These are phyloP conservation scores for Luffia ferchaultella DNA, from an alignment of 2,888 invertebrate species.

Conservation along the genomic window DNA sequence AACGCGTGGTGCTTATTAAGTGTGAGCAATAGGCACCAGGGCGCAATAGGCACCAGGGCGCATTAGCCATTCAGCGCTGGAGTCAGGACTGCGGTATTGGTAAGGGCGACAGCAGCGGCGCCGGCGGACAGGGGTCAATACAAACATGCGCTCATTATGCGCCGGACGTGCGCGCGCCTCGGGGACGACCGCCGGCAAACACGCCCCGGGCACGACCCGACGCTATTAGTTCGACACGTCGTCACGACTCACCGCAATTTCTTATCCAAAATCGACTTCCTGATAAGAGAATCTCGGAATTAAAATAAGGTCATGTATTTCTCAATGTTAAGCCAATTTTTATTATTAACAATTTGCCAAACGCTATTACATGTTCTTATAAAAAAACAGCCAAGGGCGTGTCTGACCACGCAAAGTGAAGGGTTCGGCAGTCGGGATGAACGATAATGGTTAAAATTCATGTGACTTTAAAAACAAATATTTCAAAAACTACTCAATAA, in stretches of 20 bases:
- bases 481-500: too few species aligned
- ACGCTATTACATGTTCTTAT: too few species aligned
- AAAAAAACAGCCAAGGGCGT: too few species aligned
- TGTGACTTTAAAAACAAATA: too few species aligned
- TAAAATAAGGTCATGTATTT: neutral
- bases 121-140: slow-evolving; percentile 26
- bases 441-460: too few species aligned
- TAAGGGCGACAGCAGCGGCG: slow-evolving; percentile 15
- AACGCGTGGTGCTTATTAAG: too few species aligned
- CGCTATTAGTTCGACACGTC: slow-evolving; percentile 12
- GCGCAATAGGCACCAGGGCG: neutral
- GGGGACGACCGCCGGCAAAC: slow-evolving; percentile 12
- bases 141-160: slow-evolving; percentile 36
- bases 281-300: neutral
- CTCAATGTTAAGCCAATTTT: neutral
- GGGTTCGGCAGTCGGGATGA: too few species aligned
- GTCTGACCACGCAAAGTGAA: too few species aligned
- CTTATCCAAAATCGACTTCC: neutral
- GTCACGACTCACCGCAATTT: slow-evolving; percentile 3
- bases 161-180: slow-evolving; percentile 17
- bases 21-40: too few species aligned
- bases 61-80: slow-evolving; percentile 19
- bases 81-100: slow-evolving; percentile 16
- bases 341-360: too few species aligned
- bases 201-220: slow-evolving; percentile 13